Conservation (phyloP, 2,797 vertebrate species). For the Geotrypetes seraphini region DNA sequence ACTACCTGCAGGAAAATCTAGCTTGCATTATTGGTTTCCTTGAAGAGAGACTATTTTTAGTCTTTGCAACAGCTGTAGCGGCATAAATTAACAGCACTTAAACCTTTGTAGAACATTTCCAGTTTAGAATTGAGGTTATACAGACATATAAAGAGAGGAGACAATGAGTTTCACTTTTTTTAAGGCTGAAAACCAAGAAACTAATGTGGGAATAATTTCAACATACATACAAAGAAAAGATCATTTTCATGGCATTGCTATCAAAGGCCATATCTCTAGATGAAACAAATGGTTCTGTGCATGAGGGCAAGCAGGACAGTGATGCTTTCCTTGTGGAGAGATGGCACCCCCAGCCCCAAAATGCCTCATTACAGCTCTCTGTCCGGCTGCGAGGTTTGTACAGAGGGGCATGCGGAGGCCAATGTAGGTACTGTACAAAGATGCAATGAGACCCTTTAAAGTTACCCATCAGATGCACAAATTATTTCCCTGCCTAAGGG, state of each 20-base stretch:
- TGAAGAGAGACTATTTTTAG: constrained; percentile 49
- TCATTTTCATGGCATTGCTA: neutral
- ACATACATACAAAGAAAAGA: no score
- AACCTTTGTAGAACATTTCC: constrained; percentile 25
- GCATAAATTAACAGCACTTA: constrained; percentile 53
- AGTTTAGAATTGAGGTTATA: constrained; percentile 14
- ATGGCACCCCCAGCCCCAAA: constrained; percentile 29
- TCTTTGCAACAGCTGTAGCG: constrained; percentile 30
- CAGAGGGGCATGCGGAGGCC: no score
- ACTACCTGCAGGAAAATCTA: constrained; percentile 3
- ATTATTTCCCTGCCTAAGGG: no score
- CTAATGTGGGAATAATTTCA: neutral
- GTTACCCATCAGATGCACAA: no score
- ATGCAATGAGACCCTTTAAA: no score
- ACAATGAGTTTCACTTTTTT: constrained; percentile 3
- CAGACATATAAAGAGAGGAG: constrained; percentile 20
- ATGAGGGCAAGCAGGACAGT: constrained; percentile 18
- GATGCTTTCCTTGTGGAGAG: constrained; percentile 25
- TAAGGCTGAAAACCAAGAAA: constrained; percentile 1
- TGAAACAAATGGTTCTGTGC: constrained; percentile 18
- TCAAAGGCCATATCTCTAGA: constrained; percentile 1
- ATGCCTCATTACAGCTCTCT: neutral
- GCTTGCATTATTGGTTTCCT: constrained; percentile 25
- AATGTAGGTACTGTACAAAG: no score
- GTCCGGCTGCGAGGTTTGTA: no score